Percentiles rank a stretch among this genome's conserved stretches.
phyloP scores from a whole-genome alignment of 1,140 invertebrate species.

The Brachionus paranguensis region DNA sequence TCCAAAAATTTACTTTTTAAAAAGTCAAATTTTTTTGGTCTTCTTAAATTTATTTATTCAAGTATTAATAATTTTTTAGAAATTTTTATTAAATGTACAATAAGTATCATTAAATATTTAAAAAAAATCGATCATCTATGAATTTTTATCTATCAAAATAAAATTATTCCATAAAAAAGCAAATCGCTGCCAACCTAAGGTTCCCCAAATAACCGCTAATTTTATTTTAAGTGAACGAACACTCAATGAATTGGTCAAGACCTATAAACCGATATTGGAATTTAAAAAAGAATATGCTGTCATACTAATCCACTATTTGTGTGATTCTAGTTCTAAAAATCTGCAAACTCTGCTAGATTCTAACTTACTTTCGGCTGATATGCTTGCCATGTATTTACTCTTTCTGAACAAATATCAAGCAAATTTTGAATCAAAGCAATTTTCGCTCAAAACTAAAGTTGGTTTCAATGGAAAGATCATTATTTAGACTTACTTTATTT shows the following conservation, averaged over 20 bases:
- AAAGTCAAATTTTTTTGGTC: too few species aligned
- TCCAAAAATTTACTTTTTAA: too few species aligned
- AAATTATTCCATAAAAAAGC: too few species aligned
- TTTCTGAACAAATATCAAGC: background rate
- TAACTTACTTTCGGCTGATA: background rate
- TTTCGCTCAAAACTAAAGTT: background rate
- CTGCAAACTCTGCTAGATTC: background rate
- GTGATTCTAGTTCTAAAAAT: background rate
- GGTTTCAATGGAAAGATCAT: background rate
- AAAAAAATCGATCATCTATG: too few species aligned
- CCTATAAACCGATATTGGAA: background rate
- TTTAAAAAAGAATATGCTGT: background rate
- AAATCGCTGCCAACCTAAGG: background rate
- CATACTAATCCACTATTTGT: background rate
- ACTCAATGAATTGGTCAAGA: background rate
- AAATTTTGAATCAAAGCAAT: background rate
- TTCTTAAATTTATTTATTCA: too few species aligned
- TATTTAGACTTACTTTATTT: background rate
- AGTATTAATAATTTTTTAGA: too few species aligned
- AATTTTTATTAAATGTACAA: too few species aligned
- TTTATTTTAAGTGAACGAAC: background rate
- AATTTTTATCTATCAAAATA: too few species aligned
- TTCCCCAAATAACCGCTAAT: background rate
- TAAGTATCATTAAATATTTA: too few species aligned
- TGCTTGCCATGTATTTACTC: background rate